These are phyloP conservation scores for Cnemophilus loriae DNA, from an alignment of 2,113 vertebrate genomes.

Conservation along the genomic window DNA sequence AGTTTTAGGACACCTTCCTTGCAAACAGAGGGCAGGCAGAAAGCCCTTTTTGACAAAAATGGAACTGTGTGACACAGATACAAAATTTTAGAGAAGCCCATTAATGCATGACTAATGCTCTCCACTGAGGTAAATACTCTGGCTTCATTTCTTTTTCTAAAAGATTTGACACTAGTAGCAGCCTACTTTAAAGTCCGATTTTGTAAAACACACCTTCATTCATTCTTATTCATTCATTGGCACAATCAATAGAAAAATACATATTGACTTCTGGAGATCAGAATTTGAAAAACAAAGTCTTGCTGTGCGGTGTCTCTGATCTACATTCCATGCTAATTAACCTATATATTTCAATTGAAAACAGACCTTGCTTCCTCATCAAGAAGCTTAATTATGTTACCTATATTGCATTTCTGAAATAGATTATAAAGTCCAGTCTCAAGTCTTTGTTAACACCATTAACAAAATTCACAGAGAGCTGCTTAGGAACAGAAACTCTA, in stretches of 20 bases:
- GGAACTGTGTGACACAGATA: not conserved
- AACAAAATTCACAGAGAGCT: not conserved
- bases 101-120: not conserved
- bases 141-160: not conserved
- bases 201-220: not conserved
- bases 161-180: not conserved
- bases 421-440: not conserved
- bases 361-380: not conserved
- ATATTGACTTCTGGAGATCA: not conserved
- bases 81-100: not conserved
- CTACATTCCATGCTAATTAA: conserved; percentile 10
- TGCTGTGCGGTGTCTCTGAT: not conserved
- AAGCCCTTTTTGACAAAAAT: not conserved
- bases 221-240: not conserved
- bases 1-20: not conserved
- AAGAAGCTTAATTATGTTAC: conserved; percentile 14
- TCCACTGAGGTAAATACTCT: not conserved
- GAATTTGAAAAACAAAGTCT: not conserved
- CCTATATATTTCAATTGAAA: conserved; percentile 14
- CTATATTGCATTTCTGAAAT: not conserved
- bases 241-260: not conserved
- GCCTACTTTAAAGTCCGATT: not conserved
- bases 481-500: not conserved
- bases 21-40: not conserved
- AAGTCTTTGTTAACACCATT: not conserved